Evolutionary conservation across 2,113 vertebrate species (phyloP).

Genomic region (Galeopterus variegatus): DNA sequence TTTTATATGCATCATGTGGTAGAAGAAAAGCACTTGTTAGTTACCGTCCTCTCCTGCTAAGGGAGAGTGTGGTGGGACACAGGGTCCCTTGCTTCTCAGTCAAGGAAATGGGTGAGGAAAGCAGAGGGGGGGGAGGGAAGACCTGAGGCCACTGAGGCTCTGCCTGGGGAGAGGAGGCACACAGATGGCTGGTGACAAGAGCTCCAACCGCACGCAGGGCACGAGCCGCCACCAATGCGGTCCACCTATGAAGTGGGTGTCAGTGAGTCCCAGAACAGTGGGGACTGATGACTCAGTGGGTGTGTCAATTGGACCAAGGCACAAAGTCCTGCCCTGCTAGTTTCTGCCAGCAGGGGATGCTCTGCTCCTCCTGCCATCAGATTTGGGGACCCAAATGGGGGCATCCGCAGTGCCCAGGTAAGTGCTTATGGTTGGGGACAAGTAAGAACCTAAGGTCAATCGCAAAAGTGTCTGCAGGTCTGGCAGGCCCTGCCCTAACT

Average conservation of each 20-base stretch:
- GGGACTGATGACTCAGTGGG: background rate
- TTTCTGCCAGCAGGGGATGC: too few species aligned
- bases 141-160: background rate
- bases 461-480: background rate
- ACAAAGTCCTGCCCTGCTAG: background rate
- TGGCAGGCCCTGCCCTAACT: background rate
- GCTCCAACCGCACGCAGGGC: background rate
- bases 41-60: background rate
- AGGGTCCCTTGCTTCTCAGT: background rate
- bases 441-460: background rate
- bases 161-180: background rate
- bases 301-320: background rate
- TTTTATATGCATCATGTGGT: background rate
- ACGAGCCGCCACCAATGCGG: rapidly evolving
- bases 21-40: background rate
- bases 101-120: background rate
- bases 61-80: background rate
- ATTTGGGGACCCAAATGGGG: background rate
- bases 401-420: background rate
- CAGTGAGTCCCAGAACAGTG: background rate
- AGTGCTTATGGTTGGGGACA: background rate
- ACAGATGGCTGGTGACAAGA: background rate
- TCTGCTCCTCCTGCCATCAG: background rate
- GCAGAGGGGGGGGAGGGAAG: background rate
- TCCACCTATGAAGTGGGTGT: background rate